Conservation (phyloP, 2,888 invertebrate genomes). For the Cantharis rustica region DNA sequence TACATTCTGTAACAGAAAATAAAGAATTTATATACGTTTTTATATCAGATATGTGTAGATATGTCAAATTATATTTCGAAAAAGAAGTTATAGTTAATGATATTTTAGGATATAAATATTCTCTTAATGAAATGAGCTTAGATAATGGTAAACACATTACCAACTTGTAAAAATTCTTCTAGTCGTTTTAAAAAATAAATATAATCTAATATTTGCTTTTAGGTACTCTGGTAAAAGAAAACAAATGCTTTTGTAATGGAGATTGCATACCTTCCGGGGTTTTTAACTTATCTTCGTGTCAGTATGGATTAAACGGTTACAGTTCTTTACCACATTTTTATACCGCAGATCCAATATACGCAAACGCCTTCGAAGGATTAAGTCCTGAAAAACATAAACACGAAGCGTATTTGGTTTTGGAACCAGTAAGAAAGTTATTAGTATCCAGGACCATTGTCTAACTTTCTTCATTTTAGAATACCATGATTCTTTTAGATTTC, state of each 20-base stretch:
- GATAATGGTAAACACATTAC: conserved; percentile 65
- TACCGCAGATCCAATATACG: conserved; percentile 68
- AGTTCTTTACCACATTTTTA: conserved; percentile 81
- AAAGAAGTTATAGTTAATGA: conserved; percentile 63
- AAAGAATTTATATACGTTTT: conserved; percentile 67
- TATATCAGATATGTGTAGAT: conserved; percentile 77
- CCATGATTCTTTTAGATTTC: conserved; percentile 77
- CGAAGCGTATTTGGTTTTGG: conserved; percentile 71
- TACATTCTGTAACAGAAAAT: conserved; percentile 70
- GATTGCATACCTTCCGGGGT: conserved; percentile 71
- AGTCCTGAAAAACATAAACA: conserved; percentile 68
- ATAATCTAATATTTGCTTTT: background rate
- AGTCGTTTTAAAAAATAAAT: conserved; percentile 3
- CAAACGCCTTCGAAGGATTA: conserved; percentile 68
- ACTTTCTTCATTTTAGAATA: conserved; percentile 59
- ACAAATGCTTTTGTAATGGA: conserved; percentile 72
- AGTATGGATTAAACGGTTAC: conserved; percentile 77
- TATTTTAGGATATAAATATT: conserved; percentile 69
- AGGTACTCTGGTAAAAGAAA: conserved; percentile 62
- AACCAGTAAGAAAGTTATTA: conserved; percentile 63
- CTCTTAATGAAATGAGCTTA: conserved; percentile 65
- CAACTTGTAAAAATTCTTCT: background rate
- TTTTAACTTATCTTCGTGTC: conserved; percentile 73
- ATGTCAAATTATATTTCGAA: conserved; percentile 65
- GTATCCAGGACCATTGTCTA: background rate